Percentiles rank a stretch among this genome's conserved stretches.
Conservation (phyloP, 1,140 invertebrate species). For the Plodia interpunctella region DNA sequence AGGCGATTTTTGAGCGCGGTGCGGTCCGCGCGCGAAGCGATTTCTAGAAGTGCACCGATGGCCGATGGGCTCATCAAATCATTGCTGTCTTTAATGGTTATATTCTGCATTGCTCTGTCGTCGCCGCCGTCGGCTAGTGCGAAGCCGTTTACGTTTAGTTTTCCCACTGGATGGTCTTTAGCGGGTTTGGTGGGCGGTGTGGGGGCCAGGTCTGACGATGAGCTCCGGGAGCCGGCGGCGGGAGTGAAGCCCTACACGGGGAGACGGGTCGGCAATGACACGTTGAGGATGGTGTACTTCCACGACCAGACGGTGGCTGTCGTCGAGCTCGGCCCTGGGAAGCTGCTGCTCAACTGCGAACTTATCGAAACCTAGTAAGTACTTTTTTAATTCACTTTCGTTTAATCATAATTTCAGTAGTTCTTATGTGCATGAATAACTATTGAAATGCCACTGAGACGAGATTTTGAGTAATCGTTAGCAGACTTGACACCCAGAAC, state of each 20-base stretch:
- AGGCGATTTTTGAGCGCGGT: slow-evolving; percentile 56
- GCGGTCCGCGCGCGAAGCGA: slow-evolving; percentile 53
- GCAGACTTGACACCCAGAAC: no score
- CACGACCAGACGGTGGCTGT: slow-evolving; percentile 89
- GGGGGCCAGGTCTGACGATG: slow-evolving; percentile 46
- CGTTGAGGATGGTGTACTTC: slow-evolving; percentile 84
- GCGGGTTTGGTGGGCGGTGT: slow-evolving; percentile 57
- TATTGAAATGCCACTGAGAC: no score
- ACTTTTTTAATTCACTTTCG: background rate
- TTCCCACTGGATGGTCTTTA: slow-evolving; percentile 68
- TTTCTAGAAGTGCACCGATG: slow-evolving; percentile 48
- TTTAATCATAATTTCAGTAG: no score
- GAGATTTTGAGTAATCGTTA: no score
- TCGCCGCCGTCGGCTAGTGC: slow-evolving; percentile 66
- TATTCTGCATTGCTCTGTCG: slow-evolving; percentile 62
- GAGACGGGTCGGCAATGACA: slow-evolving; percentile 78
- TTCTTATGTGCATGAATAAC: no score
- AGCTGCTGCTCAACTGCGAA: slow-evolving; percentile 85
- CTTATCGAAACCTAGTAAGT: slow-evolving; percentile 89
- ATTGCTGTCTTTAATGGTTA: slow-evolving; percentile 53
- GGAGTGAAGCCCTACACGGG: slow-evolving; percentile 79
- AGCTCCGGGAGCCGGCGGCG: slow-evolving; percentile 44
- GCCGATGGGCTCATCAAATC: slow-evolving; percentile 60
- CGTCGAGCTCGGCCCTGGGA: slow-evolving; percentile 82
- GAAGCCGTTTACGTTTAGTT: slow-evolving; percentile 73